These are phyloP conservation scores for Hirtodrosophila alboralis DNA, from an alignment of 2,888 invertebrate species.

Conservation along the genomic window DNA sequence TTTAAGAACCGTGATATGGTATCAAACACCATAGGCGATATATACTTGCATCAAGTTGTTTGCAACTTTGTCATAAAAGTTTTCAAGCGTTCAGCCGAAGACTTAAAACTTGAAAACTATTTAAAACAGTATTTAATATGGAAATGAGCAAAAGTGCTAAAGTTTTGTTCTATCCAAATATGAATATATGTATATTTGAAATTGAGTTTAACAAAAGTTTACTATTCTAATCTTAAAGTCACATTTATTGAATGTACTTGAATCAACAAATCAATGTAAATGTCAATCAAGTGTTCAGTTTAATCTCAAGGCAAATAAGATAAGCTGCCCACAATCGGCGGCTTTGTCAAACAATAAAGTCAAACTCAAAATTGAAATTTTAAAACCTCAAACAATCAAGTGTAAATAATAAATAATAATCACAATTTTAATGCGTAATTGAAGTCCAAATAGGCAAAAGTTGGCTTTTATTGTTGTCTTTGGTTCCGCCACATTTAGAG, in stretches of 20 bases:
- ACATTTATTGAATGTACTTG: slow-evolving; percentile 10
- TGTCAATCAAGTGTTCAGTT: slow-evolving; percentile 21
- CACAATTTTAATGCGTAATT: slow-evolving; percentile 64
- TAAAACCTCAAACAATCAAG: slow-evolving; percentile 60
- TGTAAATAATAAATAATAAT: slow-evolving; percentile 71
- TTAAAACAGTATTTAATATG: slow-evolving; percentile 12
- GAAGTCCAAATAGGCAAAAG: slow-evolving; percentile 47
- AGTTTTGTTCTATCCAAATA: neutral
- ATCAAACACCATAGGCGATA: neutral
- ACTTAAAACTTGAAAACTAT: slow-evolving; percentile 13
- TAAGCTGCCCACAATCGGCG: slow-evolving; percentile 23
- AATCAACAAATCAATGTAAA: neutral
- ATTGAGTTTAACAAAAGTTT: neutral
- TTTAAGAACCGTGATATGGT: too few relatives aligned
- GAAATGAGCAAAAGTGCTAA: slow-evolving; percentile 11
- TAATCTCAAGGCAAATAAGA: slow-evolving; percentile 34
- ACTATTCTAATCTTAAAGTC: slow-evolving; percentile 7
- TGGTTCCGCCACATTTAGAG: slow-evolving; percentile 39
- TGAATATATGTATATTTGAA: neutral
- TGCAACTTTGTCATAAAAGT: slow-evolving; percentile 10
- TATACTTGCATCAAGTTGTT: neutral
- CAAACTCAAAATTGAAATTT: slow-evolving; percentile 12
- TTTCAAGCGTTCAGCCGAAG: neutral
- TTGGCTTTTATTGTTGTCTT: slow-evolving; percentile 6
- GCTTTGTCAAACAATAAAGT: slow-evolving; percentile 9